Conservation (phyloP, 2,888 invertebrate species). For the Oegoconia quadripuncta region DNA sequence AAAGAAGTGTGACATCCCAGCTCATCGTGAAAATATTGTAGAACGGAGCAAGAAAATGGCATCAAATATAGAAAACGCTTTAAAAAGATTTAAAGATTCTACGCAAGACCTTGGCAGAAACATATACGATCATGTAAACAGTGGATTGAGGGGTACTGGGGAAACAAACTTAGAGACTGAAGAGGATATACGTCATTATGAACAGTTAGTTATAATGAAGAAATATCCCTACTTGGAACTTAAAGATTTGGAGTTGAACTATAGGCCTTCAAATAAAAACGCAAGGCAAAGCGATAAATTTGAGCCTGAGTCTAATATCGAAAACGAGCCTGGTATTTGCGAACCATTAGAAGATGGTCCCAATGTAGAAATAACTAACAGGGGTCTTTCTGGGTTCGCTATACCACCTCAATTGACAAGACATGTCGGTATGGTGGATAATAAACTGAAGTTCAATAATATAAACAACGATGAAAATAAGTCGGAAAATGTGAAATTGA, state of each 20-base stretch:
- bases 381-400: conserved; percentile 63
- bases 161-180: conserved; percentile 39
- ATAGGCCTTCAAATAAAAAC: conserved; percentile 43
- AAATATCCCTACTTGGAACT: conserved; percentile 67
- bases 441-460: conserved; percentile 24
- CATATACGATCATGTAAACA: conserved; percentile 28
- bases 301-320: conserved; percentile 30
- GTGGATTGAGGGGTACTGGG: conserved; percentile 20
- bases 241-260: conserved; percentile 55
- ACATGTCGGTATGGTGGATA: conserved; percentile 21
- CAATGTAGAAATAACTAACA: conserved; percentile 61
- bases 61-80: conserved; percentile 32
- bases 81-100: conserved; percentile 39
- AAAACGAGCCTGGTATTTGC: conserved; percentile 42
- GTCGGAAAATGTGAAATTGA: conserved; percentile 11
- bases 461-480: conserved; percentile 14
- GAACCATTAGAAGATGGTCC: conserved; percentile 45
- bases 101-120: conserved; percentile 34
- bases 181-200: conserved; percentile 55
- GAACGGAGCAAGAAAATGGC: conserved; percentile 43
- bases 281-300: conserved; percentile 42
- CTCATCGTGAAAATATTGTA: conserved; percentile 22
- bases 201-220: conserved; percentile 65
- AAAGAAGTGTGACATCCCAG: conserved; percentile 22
- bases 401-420: conserved; percentile 49